These are phyloP conservation scores for Lithophane socia DNA, from an alignment of 2,888 invertebrate species.

Conservation along the genomic window DNA sequence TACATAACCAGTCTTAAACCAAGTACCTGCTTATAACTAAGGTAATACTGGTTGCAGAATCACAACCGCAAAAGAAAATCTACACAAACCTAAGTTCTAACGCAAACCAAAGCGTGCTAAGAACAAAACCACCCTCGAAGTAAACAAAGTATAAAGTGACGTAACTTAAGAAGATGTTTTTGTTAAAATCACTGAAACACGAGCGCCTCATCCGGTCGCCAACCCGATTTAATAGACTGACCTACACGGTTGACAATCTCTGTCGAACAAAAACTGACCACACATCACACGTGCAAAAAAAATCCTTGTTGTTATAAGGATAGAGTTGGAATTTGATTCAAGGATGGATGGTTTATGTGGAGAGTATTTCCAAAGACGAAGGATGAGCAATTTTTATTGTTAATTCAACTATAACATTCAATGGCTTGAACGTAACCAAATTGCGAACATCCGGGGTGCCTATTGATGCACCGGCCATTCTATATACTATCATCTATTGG, in stretches of 20 bases:
- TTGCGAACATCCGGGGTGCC: slow-evolving; percentile 89
- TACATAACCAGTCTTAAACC: too few relatives aligned
- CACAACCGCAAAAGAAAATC: neutral
- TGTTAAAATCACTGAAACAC: slow-evolving; percentile 86
- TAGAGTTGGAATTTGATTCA: slow-evolving; percentile 61
- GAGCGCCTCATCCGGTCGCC: slow-evolving; percentile 86
- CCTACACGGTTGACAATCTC: slow-evolving; percentile 85
- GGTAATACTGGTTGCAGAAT: neutral
- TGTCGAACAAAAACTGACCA: slow-evolving; percentile 69
- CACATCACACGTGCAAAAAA: slow-evolving; percentile 31
- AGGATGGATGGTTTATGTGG: slow-evolving; percentile 11
- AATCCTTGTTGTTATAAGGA: neutral
- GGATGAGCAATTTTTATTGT: slow-evolving; percentile 89
- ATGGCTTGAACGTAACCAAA: slow-evolving; percentile 88
- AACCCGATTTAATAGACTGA: slow-evolving; percentile 88
- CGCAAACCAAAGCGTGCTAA: slow-evolving; percentile 26
- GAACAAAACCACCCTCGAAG: slow-evolving; percentile 72
- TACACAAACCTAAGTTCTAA: slow-evolving; percentile 10
- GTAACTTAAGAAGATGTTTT: slow-evolving; percentile 86
- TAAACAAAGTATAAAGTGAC: slow-evolving; percentile 78
- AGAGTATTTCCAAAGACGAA: slow-evolving; percentile 68
- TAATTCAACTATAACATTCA: slow-evolving; percentile 86
- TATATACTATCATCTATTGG: slow-evolving; percentile 73
- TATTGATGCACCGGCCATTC: slow-evolving; percentile 82
- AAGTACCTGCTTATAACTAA: too few relatives aligned